Evolutionary conservation across 2,113 vertebrate genomes (phyloP), one percentile per base, ranked within the genome.

Genomic region (Antennarius striatus): DNA sequence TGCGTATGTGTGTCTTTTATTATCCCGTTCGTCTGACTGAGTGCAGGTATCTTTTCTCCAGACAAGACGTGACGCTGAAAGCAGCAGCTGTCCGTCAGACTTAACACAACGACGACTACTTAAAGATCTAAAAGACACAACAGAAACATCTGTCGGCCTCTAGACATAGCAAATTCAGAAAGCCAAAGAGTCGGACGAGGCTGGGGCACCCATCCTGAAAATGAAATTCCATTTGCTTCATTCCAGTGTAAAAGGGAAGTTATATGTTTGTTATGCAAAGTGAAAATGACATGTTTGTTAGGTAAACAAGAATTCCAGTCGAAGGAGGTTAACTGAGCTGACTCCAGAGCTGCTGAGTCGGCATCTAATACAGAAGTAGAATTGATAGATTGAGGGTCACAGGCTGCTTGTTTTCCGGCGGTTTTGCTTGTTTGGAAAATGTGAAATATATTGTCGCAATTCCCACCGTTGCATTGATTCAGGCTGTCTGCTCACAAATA

Each of bases 91-190:
- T 45, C 51, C 50, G 15, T 56, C 63, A 79, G 81, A 81, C 81
- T 61, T 85, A 82, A 80, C 74, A 83, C 79, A 81, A 86, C 74
- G 87, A 73, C 5, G 32, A 36, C 63, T 80, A 77, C 80, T 86
- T 85, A 43, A 76, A 81, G 74, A 66, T 78, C 65, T 51, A 53
- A 82, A 16, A 77, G 75, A 81, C 87, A 79, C 76, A 85, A 77
- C 75, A 81, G 74, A 71, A 83, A 75, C 87, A 85, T 85, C 79
- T 84, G 89, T 68, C 53, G 45, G 50, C 57, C 67, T 76, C 70
- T 40, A 80, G 87, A 81, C 82, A 86, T 6, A 80, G 68, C 83
- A 86, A 57, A 59, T 45, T 45, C 40, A 48, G 30, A 56, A 51
- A 62, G 49, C 29, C 79, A 29, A 15, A 65, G 64, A 77, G 52